Conservation (phyloP, 2,113 vertebrate genomes). For the Cephalopholis sonnerati region DNA sequence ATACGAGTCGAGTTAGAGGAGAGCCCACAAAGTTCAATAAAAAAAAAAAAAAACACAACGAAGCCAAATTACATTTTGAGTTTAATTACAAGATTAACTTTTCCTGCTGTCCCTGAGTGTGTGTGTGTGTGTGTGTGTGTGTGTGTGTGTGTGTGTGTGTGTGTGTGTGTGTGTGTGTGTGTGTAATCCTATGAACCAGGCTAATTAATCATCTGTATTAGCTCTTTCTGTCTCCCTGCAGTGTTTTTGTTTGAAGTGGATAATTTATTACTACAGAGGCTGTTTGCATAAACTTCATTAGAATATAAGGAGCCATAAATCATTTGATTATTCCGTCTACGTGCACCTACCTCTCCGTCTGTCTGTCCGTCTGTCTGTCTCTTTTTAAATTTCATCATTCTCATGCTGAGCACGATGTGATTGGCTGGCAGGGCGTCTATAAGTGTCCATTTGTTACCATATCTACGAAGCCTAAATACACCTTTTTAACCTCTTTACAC, state of each 20-base stretch:
- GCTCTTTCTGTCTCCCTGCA: conserved; percentile 54
- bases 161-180: conserved; percentile 46
- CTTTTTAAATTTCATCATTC: neutral
- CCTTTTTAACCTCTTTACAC: neutral
- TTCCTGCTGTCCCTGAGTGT: neutral
- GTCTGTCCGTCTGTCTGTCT: neutral
- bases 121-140: conserved; percentile 14
- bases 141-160: conserved; percentile 36
- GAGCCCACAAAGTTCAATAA: conserved; percentile 16
- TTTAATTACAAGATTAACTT: conserved; percentile 49
- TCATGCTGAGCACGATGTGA: neutral
- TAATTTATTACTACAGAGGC: conserved; percentile 53
- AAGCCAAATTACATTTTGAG: conserved; percentile 23
- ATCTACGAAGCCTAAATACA: neutral
- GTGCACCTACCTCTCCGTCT: neutral
- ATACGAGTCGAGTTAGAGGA: neutral
- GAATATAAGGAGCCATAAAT: conserved; percentile 37
- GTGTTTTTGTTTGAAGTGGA: conserved; percentile 72
- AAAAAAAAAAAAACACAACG: neutral
- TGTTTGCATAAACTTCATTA: conserved; percentile 61
- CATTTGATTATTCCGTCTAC: neutral
- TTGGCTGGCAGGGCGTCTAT: neutral
- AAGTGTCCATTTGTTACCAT: neutral
- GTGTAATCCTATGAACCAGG: conserved; percentile 43
- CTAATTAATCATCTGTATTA: conserved; percentile 65